Evolutionary conservation across 2,797 vertebrate species (phyloP).

Genomic region (Enteromius treurensis): DNA sequence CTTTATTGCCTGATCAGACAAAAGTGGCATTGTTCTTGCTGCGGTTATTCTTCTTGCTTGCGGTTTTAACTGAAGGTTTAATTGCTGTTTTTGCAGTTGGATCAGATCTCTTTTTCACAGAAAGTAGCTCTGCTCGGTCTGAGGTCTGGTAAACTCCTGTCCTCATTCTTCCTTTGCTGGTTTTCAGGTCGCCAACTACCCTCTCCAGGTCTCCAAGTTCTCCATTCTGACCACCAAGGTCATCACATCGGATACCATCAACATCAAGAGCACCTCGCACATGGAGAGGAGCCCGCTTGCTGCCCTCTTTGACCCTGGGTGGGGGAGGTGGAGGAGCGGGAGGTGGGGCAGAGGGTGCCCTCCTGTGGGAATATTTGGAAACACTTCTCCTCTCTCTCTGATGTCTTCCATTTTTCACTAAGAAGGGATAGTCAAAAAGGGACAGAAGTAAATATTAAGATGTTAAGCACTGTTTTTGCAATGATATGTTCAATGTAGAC

Average conservation of each 20-base stretch:
- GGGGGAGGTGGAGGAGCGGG: slow-evolving; percentile 61
- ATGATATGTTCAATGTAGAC: background rate
- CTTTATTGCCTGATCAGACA: slow-evolving; percentile 76
- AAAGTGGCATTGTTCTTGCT: slow-evolving; percentile 88
- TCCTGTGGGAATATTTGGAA: slow-evolving; percentile 68
- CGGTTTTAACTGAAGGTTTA: slow-evolving; percentile 45
- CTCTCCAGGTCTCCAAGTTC: slow-evolving; percentile 80
- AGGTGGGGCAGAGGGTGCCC: slow-evolving; percentile 64
- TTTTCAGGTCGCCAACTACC: slow-evolving; percentile 76
- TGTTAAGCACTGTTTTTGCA: background rate
- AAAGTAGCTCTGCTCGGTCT: slow-evolving; percentile 75
- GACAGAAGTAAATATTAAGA: slow-evolving; percentile 16
- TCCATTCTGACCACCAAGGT: slow-evolving; percentile 49
- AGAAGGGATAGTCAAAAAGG: background rate
- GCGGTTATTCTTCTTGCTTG: slow-evolving; percentile 70
- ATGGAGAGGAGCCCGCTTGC: slow-evolving; percentile 65
- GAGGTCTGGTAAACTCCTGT: slow-evolving; percentile 80
- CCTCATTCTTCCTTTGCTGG: slow-evolving; percentile 79
- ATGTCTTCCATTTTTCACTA: slow-evolving; percentile 72
- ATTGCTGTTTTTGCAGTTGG: slow-evolving; percentile 51
- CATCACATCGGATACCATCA: slow-evolving; percentile 74
- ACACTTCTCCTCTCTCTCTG: slow-evolving; percentile 64
- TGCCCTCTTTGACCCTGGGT: slow-evolving; percentile 62
- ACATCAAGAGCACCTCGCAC: slow-evolving; percentile 81
- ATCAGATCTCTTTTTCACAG: slow-evolving; percentile 64